These are phyloP conservation scores for Xestobium rufovillosum DNA, from an alignment of 2,888 invertebrate genomes.

Conservation along the genomic window DNA sequence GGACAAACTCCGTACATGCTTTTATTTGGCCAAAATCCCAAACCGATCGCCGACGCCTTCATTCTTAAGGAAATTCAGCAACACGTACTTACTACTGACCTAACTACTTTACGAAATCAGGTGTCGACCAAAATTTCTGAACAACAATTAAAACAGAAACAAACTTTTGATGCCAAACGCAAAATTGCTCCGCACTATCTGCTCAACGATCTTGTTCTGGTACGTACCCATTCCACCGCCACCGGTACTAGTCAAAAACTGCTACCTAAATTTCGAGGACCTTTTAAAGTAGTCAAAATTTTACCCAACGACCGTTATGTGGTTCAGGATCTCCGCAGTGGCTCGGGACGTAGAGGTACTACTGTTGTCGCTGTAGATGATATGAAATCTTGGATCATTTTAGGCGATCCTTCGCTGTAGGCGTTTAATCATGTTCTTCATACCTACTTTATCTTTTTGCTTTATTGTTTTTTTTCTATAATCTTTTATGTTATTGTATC, in stretches of 20 bases:
- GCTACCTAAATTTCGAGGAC: conserved; percentile 8
- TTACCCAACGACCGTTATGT: conserved; percentile 13
- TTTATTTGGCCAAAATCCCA: conserved; percentile 1
- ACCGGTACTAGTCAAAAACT: conserved; percentile 13
- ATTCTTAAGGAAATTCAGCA: neutral
- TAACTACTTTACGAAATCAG: neutral
- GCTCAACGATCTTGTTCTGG: conserved; percentile 11
- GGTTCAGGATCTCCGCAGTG: conserved; percentile 8
- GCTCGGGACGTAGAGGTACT: neutral
- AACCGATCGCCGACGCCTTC: neutral
- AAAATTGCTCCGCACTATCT: conserved; percentile 7
- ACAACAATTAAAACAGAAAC: conserved; percentile 10
- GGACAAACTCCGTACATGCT: conserved; percentile 9
- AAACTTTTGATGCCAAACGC: conserved; percentile 12
- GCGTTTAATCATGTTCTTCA: no score
- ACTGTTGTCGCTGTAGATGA: neutral
- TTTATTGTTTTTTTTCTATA: no score
- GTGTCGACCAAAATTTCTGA: neutral
- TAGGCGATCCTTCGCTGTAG: no score
- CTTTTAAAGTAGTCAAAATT: conserved; percentile 9
- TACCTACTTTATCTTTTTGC: no score
- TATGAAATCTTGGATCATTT: neutral
- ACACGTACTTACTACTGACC: neutral
- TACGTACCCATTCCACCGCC: conserved; percentile 7
- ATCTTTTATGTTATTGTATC: no score